Evolutionary conservation across 64 coral and sea anemone genomes (phyloP).

Genomic region (Orbicella faveolata): DNA sequence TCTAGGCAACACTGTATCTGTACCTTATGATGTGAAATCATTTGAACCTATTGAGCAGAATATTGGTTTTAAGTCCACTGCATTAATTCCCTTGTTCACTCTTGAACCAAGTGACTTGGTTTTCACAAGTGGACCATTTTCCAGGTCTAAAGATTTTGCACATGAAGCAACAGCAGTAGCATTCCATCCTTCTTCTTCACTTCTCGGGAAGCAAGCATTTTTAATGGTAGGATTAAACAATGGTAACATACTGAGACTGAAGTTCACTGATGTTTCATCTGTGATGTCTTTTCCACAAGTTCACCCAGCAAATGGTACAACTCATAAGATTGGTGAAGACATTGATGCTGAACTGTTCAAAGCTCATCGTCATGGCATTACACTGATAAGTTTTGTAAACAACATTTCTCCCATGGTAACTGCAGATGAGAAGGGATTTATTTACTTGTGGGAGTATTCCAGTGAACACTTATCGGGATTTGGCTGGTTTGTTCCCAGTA

Average conservation of each 20-base stretch:
- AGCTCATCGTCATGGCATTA: slow-evolving; percentile 68
- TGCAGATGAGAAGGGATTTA: slow-evolving; percentile 71
- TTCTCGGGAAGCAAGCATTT: slow-evolving; percentile 65
- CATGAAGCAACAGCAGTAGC: slow-evolving; percentile 35
- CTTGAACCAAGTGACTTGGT: slow-evolving; percentile 43
- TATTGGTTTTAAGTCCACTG: slow-evolving; percentile 56
- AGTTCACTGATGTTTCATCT: not conserved
- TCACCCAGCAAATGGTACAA: slow-evolving; percentile 16
- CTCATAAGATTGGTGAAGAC: slow-evolving; percentile 58
- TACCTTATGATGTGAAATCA: slow-evolving; percentile 54
- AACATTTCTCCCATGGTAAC: slow-evolving; percentile 76
- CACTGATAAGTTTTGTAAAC: slow-evolving; percentile 74
- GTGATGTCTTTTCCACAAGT: not conserved
- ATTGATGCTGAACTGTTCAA: slow-evolving; percentile 86
- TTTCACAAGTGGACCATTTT: slow-evolving; percentile 66
- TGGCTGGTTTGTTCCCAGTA: slow-evolving; percentile 79
- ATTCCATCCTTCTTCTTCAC: slow-evolving; percentile 69
- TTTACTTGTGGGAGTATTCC: slow-evolving; percentile 77
- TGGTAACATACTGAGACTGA: slow-evolving; percentile 82
- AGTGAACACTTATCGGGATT: slow-evolving; percentile 73
- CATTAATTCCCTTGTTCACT: slow-evolving; percentile 29
- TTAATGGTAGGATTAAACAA: slow-evolving; percentile 70
- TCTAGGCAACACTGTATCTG: slow-evolving; percentile 37
- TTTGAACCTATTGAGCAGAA: slow-evolving; percentile 82
- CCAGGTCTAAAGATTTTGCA: slow-evolving; percentile 31